Conservation (phyloP, 2,113 vertebrate species). For the Caranx melampygus region DNA sequence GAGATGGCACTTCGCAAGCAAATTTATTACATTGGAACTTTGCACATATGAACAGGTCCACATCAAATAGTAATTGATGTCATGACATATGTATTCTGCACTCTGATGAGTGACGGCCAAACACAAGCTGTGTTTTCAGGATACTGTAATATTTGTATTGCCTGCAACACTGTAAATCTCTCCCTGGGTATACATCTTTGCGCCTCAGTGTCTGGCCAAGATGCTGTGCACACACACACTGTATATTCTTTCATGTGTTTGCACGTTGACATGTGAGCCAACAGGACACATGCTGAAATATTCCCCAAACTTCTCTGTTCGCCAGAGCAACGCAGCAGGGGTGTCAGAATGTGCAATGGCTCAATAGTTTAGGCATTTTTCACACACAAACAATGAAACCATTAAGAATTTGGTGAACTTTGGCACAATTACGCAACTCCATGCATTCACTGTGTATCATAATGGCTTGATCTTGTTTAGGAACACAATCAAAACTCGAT, state of each 20-base stretch:
- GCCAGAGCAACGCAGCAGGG: conserved; percentile 6
- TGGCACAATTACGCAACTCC: neutral
- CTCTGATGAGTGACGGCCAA: conserved; percentile 48
- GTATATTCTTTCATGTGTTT: conserved; percentile 45
- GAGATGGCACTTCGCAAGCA: conserved; percentile 10
- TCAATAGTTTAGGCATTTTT: neutral
- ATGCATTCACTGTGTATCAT: neutral
- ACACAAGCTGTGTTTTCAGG: conserved; percentile 54
- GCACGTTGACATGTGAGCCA: conserved; percentile 32
- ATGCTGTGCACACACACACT: conserved; percentile 8
- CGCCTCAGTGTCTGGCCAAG: conserved; percentile 58
- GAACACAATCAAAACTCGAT: neutral
- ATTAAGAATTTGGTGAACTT: neutral
- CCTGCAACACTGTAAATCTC: conserved; percentile 53
- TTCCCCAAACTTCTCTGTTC: conserved; percentile 46
- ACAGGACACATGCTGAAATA: conserved; percentile 20
- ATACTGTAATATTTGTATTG: conserved; percentile 69
- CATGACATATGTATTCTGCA: conserved; percentile 38
- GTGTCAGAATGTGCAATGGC: neutral
- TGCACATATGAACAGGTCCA: conserved; percentile 23
- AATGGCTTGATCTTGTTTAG: neutral
- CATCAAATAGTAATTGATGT: conserved; percentile 64
- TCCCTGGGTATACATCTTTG: conserved; percentile 51
- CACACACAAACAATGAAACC: neutral
- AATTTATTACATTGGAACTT: conserved; percentile 37